Evolutionary conservation across 2,113 vertebrate genomes (phyloP), one percentile per base, ranked within the genome.

Genomic region (Aegithalos caudatus): DNA sequence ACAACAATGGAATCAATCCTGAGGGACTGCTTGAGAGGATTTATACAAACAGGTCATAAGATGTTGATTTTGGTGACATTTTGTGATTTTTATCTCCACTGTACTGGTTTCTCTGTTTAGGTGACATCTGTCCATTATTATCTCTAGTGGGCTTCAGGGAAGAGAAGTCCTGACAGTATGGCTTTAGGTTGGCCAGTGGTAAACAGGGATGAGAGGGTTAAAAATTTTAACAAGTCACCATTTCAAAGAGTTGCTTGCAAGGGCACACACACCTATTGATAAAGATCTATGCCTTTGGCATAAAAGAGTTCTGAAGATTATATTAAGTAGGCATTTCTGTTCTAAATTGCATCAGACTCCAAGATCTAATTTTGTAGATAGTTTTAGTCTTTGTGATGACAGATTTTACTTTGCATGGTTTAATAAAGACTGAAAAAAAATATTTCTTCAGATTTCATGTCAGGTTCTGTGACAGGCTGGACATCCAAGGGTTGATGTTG

Each of bases 281-380:
- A 96, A 90, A 45, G 79, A 91, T 95, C 93, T 88, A 14, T 92
- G 87, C 93, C 91, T 94, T 53, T 87, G 93, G 92, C 71, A 78
- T 93, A 51, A 87, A 73, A 56, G 88, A 71, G 19, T 93, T 82
- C 58, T 93, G 64, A 64, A 88, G 62, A 69, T 94, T 73, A 44
- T 70, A 69, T 92, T 50, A 91, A 95, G 47, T 86, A 94, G 88
- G 51, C 45, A 65, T 92, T 95, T 95, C 35, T 9, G 21, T 77
- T 93, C 58, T 93, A 54, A 93, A 94, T 83, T 88, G 93, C 87
- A 92, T 85, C 79, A 90, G 85, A 72, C 57, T 69, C 37, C 66
- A 37, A 53, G 61, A 24, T 92, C 70, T 92, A 61, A 89, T 85
- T 94, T 65, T 79, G 42, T 71, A 79, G 84, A 60, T 85, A 38